Evolutionary conservation across 2,888 invertebrate species (phyloP).

Genomic region (Drosophila paranaensis): DNA sequence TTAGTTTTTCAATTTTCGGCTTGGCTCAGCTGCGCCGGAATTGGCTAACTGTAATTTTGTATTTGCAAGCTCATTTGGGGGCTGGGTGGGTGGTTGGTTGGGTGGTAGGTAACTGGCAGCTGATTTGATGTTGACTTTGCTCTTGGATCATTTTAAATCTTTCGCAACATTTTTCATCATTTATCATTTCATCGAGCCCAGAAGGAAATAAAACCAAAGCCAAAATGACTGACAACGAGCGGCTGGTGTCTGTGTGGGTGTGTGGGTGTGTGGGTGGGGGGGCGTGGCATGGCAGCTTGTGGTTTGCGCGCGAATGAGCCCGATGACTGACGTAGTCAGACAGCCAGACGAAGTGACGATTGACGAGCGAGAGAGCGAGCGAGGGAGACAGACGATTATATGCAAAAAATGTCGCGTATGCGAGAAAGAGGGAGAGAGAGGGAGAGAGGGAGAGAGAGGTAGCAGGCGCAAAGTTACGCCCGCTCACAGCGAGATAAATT

Average conservation of each 20-base stretch:
- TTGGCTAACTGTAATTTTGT: conserved; percentile 42
- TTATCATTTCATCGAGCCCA: conserved; percentile 83
- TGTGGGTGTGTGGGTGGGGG: not conserved
- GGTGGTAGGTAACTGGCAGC: conserved; percentile 14
- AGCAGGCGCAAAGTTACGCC: conserved; percentile 19
- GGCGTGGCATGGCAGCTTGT: conserved; percentile 17
- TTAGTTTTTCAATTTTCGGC: conserved; percentile 59
- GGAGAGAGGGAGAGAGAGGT: not conserved
- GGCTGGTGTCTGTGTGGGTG: conserved; percentile 18
- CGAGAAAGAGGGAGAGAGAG: not conserved
- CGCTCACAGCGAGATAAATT: conserved; percentile 80
- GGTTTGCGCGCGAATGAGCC: conserved; percentile 39
- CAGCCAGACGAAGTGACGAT: conserved; percentile 37
- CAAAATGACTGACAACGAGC: conserved; percentile 81
- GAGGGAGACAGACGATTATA: conserved; percentile 37
- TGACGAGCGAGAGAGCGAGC: conserved; percentile 9
- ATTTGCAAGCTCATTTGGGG: conserved; percentile 73
- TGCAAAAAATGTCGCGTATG: conserved; percentile 68
- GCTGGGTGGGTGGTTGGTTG: not conserved
- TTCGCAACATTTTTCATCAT: conserved; percentile 84
- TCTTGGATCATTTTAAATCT: conserved; percentile 83
- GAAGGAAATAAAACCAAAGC: conserved; percentile 37
- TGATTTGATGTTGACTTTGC: conserved; percentile 74
- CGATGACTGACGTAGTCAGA: conserved; percentile 55
- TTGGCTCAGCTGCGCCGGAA: conserved; percentile 57